Evolutionary conservation across 2,888 invertebrate genomes (phyloP).

Genomic region (Cistogaster globosa): DNA sequence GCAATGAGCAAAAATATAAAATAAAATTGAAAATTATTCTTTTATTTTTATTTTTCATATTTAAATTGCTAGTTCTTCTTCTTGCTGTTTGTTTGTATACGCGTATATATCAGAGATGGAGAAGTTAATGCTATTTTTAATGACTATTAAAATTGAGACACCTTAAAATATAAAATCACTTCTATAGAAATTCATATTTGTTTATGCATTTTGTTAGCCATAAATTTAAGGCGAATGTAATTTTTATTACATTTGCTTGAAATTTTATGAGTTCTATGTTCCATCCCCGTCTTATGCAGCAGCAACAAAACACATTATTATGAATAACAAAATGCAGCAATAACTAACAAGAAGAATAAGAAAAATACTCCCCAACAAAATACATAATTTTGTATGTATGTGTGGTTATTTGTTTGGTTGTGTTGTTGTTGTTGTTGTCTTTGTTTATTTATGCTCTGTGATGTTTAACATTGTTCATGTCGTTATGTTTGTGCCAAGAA

Average conservation of each 20-base stretch:
- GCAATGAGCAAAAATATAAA: constrained; percentile 38
- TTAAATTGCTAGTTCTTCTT: constrained; percentile 7
- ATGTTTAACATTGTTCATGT: constrained; percentile 18
- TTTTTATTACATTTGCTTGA: not conserved
- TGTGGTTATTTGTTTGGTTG: not conserved
- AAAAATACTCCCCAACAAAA: constrained; percentile 2
- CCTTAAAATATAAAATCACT: too few relatives aligned
- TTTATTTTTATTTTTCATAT: constrained; percentile 1
- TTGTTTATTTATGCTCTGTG: constrained; percentile 23
- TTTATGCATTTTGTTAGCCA: too few relatives aligned
- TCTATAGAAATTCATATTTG: too few relatives aligned
- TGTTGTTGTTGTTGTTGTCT: constrained; percentile 29
- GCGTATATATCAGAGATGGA: constrained; percentile 1
- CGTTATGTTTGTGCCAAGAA: constrained; percentile 2
- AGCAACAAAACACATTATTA: not conserved
- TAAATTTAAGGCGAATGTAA: too few relatives aligned
- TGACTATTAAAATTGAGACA: too few relatives aligned
- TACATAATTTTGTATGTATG: constrained; percentile 31
- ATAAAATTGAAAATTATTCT: constrained; percentile 62
- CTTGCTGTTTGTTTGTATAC: not conserved
- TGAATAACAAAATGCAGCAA: constrained; percentile 24
- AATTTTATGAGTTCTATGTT: not conserved
- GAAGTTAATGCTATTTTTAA: not conserved
- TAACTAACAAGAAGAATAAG: constrained; percentile 29
- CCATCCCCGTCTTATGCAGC: constrained; percentile 2